Base-by-base conservation (phyloP, 1,140 invertebrate genomes). In the Chionoecetes opilio region DNA sequence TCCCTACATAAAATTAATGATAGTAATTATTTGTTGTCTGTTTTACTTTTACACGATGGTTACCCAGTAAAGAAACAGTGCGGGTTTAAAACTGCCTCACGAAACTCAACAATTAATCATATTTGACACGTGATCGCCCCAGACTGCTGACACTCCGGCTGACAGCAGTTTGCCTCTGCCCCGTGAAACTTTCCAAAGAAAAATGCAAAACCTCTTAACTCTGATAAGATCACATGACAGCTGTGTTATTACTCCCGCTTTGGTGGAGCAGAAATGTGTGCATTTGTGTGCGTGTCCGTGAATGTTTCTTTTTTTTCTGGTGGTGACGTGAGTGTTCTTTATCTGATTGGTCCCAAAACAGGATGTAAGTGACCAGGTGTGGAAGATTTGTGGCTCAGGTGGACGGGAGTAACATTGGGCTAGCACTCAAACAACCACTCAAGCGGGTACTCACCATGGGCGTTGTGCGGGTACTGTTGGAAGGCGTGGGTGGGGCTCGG, bases 381-480 rank as follows among this genome's bases (percentile, higher is more conserved):
- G 21, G 1, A n/a, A n/a, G 63, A 75, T n/a, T 75, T n/a, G 63
- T 26, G 63, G 63, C 21, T 26, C 63, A 75, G 63, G 63, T 75
- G 63, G 63, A n/a, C 63, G 63, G n/a, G 21, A 26, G 21, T 26
- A n/a, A n/a, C 63, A 75, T n/a, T 17, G 21, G n/a, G 63, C 21
- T 5, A n/a, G 26, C 63, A 75, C 63, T 26, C 63, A 53, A 11
- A 9, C 46, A 53, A 53, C 46, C 46, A 53, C 11, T 9, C 31
- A 29, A 92, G 37, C n/a, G 31, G 3, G 46, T 87, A 95, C 94
- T 95, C 8, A 95, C 94, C 94, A 82, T 95, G 94, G 32, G 94
- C 38, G 84, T 92, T 82, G 38, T 95, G 94, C 34, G 94, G 85
- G 84, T 95, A 95, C 90, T 95, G 94, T 34, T 95, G 94, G 26